These are phyloP conservation scores for Psittacula derbiana DNA, from an alignment of 2,797 vertebrate species.

Conservation along the genomic window DNA sequence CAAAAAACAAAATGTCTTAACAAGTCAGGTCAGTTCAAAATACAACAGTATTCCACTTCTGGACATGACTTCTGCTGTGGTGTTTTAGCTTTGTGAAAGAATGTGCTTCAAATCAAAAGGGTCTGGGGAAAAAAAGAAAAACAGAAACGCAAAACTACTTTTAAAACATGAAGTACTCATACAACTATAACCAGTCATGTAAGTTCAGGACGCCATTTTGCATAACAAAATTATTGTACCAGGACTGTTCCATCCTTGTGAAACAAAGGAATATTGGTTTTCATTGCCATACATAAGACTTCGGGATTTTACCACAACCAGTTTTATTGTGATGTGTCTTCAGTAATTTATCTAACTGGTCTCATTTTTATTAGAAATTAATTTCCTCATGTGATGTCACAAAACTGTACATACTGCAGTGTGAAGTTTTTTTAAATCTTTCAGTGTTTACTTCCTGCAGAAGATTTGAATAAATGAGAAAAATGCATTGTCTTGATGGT, in stretches of 20 bases:
- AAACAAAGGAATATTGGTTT: conserved; percentile 62
- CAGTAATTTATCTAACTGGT: conserved; percentile 75
- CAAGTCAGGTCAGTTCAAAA: conserved; percentile 77
- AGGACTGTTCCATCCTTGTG: conserved; percentile 61
- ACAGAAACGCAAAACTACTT: conserved; percentile 63
- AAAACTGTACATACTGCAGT: conserved; percentile 82
- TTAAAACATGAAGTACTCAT: conserved; percentile 65
- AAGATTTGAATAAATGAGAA: conserved; percentile 86
- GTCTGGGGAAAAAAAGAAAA: conserved; percentile 46
- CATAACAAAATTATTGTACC: conserved; percentile 43
- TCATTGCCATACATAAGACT: conserved; percentile 72
- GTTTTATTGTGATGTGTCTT: conserved; percentile 76
- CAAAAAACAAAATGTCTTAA: conserved; percentile 76
- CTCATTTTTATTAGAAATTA: conserved; percentile 77
- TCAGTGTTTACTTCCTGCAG: conserved; percentile 84
- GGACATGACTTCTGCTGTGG: conserved; percentile 76
- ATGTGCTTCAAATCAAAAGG: conserved; percentile 80
- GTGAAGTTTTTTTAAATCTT: conserved; percentile 84
- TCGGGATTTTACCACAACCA: conserved; percentile 72
- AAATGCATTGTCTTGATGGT: conserved; percentile 75
- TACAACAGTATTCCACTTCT: conserved; percentile 79
- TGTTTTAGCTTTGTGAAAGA: conserved; percentile 79
- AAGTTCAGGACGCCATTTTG: conserved; percentile 70
- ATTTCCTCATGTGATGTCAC: conserved; percentile 81
- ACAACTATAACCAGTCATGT: conserved; percentile 56